A percentile compares a stretch with the other conserved stretches of the same genome.
Conservation (phyloP, 2,113 vertebrate species). For the Axis porcinus region DNA sequence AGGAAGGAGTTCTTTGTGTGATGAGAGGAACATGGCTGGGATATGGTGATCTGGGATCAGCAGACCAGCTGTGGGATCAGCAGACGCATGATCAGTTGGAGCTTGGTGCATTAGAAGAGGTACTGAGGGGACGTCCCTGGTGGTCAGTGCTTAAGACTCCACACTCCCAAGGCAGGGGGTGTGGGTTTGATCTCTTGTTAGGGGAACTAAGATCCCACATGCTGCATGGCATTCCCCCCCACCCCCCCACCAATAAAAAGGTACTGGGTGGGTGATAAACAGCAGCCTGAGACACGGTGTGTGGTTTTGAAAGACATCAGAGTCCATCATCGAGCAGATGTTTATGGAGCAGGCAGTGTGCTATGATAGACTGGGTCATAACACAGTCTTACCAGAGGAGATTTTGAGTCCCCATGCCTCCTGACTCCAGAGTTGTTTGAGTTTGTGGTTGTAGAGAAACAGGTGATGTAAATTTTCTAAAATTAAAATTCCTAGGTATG, state of each 20-base stretch:
- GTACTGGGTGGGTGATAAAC: accelerated
- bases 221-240: not conserved
- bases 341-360: accelerated
- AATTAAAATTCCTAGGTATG: not conserved
- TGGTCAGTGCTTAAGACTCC: not conserved
- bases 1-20: not conserved
- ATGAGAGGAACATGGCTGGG: not conserved
- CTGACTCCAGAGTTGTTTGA: not conserved
- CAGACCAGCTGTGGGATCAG: not conserved
- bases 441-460: not conserved
- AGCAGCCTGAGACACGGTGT: not conserved
- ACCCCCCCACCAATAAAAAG: not conserved
- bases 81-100: not conserved
- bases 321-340: not conserved
- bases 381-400: not conserved
- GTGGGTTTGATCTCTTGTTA: not conserved
- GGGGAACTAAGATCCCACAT: not conserved
- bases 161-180: not conserved
- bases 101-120: not conserved
- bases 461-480: not conserved
- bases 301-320: not conserved
- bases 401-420: not conserved
- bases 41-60: not conserved
- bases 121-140: not conserved
- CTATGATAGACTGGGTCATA: not conserved